phyloP scores from a whole-genome alignment of 2,797 vertebrate genomes.

The Anguilla marmorata region DNA sequence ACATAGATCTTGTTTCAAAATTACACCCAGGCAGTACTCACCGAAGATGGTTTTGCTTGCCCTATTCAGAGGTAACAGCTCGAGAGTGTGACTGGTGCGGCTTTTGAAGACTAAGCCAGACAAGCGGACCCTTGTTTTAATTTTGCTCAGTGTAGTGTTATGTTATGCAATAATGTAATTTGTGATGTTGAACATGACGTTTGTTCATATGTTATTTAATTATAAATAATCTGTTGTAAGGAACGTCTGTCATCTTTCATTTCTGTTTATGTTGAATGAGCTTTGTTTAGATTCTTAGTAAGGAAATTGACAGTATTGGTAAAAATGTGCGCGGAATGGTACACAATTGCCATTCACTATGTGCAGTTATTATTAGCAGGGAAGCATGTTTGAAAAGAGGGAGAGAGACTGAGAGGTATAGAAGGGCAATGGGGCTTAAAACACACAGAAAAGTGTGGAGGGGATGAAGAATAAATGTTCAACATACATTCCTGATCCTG shows the following conservation, averaged over 20 bases:
- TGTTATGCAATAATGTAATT: not conserved
- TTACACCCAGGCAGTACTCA: not conserved
- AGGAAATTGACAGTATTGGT: not conserved
- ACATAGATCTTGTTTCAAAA: not conserved
- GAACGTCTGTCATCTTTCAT: not conserved
- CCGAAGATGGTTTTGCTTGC: not conserved
- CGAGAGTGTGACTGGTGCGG: not conserved
- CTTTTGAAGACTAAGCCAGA: not conserved
- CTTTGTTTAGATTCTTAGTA: not conserved
- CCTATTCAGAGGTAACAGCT: not conserved
- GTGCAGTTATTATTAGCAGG: not conserved
- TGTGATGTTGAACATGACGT: not conserved
- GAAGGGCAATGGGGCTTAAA: not conserved
- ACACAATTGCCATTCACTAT: not conserved
- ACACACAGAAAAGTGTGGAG: too few species aligned
- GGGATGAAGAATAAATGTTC: not conserved
- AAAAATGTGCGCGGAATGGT: not conserved
- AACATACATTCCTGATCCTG: not conserved
- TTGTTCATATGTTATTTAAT: slow-evolving; percentile 20
- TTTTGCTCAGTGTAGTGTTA: not conserved
- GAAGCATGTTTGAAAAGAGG: not conserved
- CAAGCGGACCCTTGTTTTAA: not conserved
- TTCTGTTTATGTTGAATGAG: not conserved
- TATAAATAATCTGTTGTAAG: slow-evolving; percentile 45
- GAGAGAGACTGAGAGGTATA: too few species aligned